Evolutionary conservation across 2,888 invertebrate genomes (phyloP).

Genomic region (Noctua comes): DNA sequence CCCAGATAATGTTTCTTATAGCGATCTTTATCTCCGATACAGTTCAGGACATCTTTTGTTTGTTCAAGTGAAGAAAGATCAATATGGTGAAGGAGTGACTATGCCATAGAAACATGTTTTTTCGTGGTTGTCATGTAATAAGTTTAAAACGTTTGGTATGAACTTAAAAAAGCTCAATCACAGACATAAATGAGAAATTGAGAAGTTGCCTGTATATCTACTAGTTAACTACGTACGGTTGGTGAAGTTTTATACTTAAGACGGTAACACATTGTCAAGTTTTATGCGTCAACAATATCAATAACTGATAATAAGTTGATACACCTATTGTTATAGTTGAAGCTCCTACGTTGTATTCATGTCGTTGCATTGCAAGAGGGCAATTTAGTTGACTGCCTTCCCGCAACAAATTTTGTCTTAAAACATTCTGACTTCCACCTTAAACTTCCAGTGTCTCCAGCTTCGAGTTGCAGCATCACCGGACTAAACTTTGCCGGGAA

Average conservation of each 20-base stretch:
- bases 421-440: background rate
- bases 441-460: conserved; percentile 87
- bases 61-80: background rate
- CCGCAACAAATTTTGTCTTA: background rate
- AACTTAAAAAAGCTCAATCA: background rate
- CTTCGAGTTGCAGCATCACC: conserved; percentile 90
- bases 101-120: background rate
- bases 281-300: background rate
- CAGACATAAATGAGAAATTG: background rate
- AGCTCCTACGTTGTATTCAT: background rate
- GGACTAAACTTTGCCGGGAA: conserved; percentile 91
- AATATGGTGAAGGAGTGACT: background rate
- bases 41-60: background rate
- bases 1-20: background rate
- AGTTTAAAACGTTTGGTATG: background rate
- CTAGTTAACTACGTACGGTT: background rate
- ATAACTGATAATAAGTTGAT: background rate
- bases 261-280: background rate
- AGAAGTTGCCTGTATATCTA: background rate
- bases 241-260: background rate
- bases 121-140: background rate
- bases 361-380: background rate
- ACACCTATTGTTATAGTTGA: no score
- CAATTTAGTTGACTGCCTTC: background rate
- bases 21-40: background rate